Percentiles rank a stretch among this genome's conserved stretches.
phyloP scores from a whole-genome alignment of 92 coral and sea anemone species.

The Actinostola sp. region DNA sequence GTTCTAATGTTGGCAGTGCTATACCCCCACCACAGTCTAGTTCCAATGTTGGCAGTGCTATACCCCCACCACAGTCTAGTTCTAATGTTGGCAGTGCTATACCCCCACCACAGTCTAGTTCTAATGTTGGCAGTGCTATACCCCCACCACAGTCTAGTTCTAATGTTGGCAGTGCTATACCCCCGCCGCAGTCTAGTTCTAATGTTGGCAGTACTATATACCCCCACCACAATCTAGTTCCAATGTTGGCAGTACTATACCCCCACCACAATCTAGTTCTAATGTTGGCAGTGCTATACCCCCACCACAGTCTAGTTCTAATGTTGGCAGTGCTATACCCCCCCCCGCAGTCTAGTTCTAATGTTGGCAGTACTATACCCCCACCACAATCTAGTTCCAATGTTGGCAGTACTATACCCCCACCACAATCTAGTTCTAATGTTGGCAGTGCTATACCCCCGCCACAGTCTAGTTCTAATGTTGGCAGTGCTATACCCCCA shows the following conservation, averaged over 20 bases:
- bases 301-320: not conserved
- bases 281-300: not conserved
- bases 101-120: not conserved
- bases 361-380: not conserved
- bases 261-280: not conserved
- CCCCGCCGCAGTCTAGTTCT: not conserved
- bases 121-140: not conserved
- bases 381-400: not conserved
- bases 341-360: not conserved
- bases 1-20: not conserved
- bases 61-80: not conserved
- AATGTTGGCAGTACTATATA: not conserved
- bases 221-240: not conserved
- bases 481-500: not conserved
- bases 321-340: not conserved
- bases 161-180: not conserved
- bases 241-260: not conserved
- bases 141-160: constrained; percentile 1
- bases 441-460: not conserved
- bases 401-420: not conserved
- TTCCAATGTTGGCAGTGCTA: not conserved
- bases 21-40: not conserved
- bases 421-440: not conserved
- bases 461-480: not conserved
- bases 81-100: not conserved